phyloP scores from a whole-genome alignment of 2,113 vertebrate species.

The Nyctibius bracteatus region DNA sequence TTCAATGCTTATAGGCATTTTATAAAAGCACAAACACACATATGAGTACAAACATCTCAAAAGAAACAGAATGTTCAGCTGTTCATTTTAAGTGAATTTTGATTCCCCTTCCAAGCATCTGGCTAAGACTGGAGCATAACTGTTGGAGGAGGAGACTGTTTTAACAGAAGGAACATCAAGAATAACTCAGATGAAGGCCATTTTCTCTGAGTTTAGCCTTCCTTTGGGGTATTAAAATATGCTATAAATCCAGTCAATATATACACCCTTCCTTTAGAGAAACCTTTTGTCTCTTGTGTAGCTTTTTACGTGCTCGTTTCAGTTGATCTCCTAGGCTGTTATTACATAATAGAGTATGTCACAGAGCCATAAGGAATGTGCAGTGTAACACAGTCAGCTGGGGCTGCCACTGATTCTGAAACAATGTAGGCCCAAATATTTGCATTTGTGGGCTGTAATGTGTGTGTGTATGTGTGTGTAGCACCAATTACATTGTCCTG shows the following conservation, averaged over 20 bases:
- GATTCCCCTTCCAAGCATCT: not conserved
- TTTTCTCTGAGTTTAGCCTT: constrained; percentile 9
- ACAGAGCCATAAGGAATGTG: constrained; percentile 48
- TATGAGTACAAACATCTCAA: not conserved
- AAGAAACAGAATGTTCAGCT: constrained; percentile 31
- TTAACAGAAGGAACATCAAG: not conserved
- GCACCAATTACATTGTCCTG: constrained; percentile 74
- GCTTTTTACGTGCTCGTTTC: constrained; percentile 21
- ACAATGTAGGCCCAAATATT: constrained; percentile 3
- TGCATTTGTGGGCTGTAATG: constrained; percentile 15
- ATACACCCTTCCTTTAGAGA: not conserved
- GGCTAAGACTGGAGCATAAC: constrained; percentile 11
- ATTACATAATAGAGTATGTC: not conserved
- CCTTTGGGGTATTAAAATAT: constrained; percentile 5
- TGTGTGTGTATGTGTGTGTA: constrained; percentile 38
- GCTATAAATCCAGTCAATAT: not conserved
- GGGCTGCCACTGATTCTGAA: constrained; percentile 23
- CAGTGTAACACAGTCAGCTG: constrained; percentile 45
- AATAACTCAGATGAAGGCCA: constrained; percentile 13
- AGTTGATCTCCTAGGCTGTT: constrained; percentile 48
- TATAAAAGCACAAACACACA: constrained; percentile 22
- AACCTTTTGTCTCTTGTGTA: not conserved
- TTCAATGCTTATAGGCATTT: constrained; percentile 40
- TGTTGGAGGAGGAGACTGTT: not conserved
- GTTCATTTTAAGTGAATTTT: constrained; percentile 34